These are phyloP conservation scores for Nestor notabilis DNA, from an alignment of 2,113 vertebrate genomes.

Conservation along the genomic window DNA sequence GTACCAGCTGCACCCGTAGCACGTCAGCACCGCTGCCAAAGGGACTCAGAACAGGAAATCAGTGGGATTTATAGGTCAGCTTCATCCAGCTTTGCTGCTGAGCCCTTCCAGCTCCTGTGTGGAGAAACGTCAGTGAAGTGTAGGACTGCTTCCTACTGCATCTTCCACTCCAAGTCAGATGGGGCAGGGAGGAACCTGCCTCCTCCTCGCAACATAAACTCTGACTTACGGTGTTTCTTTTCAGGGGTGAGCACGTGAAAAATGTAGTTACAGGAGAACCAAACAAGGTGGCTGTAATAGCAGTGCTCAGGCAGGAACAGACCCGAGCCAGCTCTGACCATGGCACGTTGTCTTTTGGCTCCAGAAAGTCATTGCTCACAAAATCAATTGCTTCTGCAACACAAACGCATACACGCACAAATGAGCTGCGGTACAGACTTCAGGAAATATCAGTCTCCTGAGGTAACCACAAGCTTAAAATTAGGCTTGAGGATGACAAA, in stretches of 20 bases:
- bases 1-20: not conserved
- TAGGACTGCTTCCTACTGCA: not conserved
- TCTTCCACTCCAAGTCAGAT: not conserved
- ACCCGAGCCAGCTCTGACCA: constrained; percentile 21
- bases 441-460: constrained; percentile 70
- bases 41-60: not conserved
- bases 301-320: constrained; percentile 29
- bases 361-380: constrained; percentile 46
- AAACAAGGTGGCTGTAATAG: constrained; percentile 26
- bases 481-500: constrained; percentile 42
- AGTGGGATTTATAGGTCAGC: constrained; percentile 8
- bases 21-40: not conserved
- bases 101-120: not conserved
- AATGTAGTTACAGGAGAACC: not conserved
- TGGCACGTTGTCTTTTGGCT: constrained; percentile 61
- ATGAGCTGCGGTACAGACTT: constrained; percentile 52
- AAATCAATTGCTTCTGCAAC: constrained; percentile 50
- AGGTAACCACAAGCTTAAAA: constrained; percentile 61
- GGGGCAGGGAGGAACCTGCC: not conserved
- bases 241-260: constrained; percentile 41
- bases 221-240: not conserved
- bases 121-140: not conserved
- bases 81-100: not conserved
- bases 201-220: not conserved
- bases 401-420: not conserved